Percentiles rank a stretch among this genome's conserved stretches.
These are phyloP conservation scores for Meda fulgida DNA, from an alignment of 2,797 vertebrate species.

Conservation along the genomic window DNA sequence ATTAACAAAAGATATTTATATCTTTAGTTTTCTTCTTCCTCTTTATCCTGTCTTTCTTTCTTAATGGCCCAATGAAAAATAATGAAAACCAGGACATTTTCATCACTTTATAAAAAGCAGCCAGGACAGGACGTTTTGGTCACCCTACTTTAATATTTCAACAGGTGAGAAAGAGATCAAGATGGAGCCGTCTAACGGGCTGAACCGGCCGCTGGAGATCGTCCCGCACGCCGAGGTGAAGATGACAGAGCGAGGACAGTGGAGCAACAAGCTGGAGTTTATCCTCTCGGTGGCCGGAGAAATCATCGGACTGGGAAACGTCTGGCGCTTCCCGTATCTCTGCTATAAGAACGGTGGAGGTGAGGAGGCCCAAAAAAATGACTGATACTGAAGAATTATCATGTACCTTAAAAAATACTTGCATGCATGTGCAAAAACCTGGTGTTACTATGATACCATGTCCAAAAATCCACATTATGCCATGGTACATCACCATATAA, in stretches of 20 bases:
- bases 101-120: too few species aligned
- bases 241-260: slow-evolving; percentile 81
- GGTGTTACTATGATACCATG: neutral
- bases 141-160: neutral
- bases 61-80: too few species aligned
- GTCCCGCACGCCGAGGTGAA: slow-evolving; percentile 73
- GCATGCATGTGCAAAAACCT: neutral
- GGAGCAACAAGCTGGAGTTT: slow-evolving; percentile 83
- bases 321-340: slow-evolving; percentile 84
- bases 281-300: slow-evolving; percentile 82
- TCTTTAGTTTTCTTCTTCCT: too few species aligned
- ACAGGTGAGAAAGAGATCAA: slow-evolving; percentile 70
- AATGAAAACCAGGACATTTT: too few species aligned
- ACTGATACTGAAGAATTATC: neutral
- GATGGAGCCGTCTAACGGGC: slow-evolving; percentile 71
- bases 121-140: too few species aligned
- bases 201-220: slow-evolving; percentile 70
- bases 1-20: too few species aligned
- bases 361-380: slow-evolving; percentile 58
- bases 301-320: slow-evolving; percentile 83
- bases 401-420: neutral
- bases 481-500: too few species aligned
- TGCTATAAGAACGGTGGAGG: slow-evolving; percentile 85
- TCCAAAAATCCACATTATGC: neutral
- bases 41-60: too few species aligned